Base-by-base conservation (phyloP, 2,888 invertebrate species). In the Spatulosminthurus flaviceps region DNA sequence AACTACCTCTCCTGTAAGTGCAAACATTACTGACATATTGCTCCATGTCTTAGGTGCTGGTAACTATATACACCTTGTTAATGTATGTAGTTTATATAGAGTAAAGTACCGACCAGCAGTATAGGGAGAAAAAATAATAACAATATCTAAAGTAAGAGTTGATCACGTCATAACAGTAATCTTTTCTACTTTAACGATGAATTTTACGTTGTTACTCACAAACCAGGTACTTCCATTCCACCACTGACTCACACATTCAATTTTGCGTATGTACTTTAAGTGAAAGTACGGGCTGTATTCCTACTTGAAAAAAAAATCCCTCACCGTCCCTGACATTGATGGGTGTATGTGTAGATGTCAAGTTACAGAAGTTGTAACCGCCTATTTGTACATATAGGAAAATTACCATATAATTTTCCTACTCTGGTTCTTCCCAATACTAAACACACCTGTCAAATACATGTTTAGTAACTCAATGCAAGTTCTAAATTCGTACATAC, bases 151-250 rank as follows among this genome's bases (percentile, higher is more conserved):
- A 51, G 51, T 51, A 51, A 51, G 51, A 51, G 51, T 51, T 51
- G 51, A 51, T 51, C 51, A 51, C 51, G 51, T 51, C 51, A 51
- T 51, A 51, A 51, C 16, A 51, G n/a, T 51, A 51, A 51, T 51
- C 51, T 51, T n/a, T 51, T 16, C 51, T 51, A 51, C 51, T 51
- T 51, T 16, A 51, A 2, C 16, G 16, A 9, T 19, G 16, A 51
- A 51, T 34, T 34, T 34, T 5, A 5, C 16, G n/a, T 51, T 19
- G 16, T 51, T 19, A 19, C 16, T 51, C 16, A 16, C n/a, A 51
- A 9, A 51, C n/a, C 51, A 51, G 16, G n/a, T 19, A 13, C 34
- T 7, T 9, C 4, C 34, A 34, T 9, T 34, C 34, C 4, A 4
- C 4, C 34, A 7, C 34, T 7, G 5, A 34, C 34, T 7, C 34